phyloP scores from a whole-genome alignment of 1,140 invertebrate species.

The Macrobrachium nipponense region DNA sequence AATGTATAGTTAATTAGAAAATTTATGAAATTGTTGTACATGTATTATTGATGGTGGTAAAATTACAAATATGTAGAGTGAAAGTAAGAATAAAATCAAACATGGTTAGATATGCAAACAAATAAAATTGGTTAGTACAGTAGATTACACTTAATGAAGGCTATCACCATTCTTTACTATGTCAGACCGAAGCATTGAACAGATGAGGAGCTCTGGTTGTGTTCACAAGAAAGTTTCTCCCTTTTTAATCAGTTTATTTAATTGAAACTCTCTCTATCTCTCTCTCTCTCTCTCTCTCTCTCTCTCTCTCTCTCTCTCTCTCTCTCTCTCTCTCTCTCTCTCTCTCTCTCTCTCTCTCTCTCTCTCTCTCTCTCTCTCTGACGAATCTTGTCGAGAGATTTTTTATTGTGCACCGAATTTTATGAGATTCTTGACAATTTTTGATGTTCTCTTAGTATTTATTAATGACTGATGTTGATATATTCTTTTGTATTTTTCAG shows the following conservation, averaged over 20 bases:
- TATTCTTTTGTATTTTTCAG: background rate
- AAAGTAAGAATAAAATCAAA: too few species aligned
- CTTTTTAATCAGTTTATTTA: background rate
- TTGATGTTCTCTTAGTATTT: too few species aligned
- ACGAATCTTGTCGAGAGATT: background rate
- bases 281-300: constrained; percentile 26
- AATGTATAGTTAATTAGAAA: too few species aligned
- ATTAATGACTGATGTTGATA: background rate
- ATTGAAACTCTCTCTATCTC: background rate
- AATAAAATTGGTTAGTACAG: too few species aligned
- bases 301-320: constrained; percentile 25
- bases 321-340: background rate
- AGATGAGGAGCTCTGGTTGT: background rate
- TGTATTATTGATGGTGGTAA: too few species aligned
- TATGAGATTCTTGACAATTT: background rate
- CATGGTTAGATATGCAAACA: too few species aligned
- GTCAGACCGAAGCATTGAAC: background rate
- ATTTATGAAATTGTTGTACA: too few species aligned
- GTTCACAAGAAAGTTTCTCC: background rate
- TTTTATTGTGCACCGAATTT: background rate
- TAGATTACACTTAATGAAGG: too few species aligned
- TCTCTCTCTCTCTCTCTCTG: too few species aligned
- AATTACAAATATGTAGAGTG: too few species aligned
- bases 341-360: background rate
- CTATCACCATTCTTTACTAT: background rate